Conservation (phyloP, 2,113 vertebrate genomes). For the Riparia riparia region DNA sequence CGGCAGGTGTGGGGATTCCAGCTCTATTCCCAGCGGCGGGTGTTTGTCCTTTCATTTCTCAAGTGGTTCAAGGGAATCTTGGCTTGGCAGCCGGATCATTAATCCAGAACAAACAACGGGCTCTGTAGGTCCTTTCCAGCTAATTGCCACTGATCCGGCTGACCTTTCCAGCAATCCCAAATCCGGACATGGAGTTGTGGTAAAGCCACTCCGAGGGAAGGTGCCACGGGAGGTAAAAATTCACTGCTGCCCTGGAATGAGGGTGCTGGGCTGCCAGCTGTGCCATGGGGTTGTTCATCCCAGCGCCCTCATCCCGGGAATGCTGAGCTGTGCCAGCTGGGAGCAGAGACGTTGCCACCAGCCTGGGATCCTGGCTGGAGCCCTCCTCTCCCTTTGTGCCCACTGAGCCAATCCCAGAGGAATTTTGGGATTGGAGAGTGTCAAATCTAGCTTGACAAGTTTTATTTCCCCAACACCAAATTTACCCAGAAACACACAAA, state of each 20-base stretch:
- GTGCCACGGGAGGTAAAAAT: not conserved
- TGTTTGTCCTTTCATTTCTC: constrained; percentile 37
- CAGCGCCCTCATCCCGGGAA: not conserved
- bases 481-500: not conserved
- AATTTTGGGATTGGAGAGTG: not conserved
- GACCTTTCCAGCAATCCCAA: constrained; percentile 52
- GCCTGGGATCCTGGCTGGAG: accelerated
- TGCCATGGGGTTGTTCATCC: not conserved
- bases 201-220: not conserved
- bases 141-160: constrained; percentile 51
- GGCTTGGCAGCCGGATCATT: not conserved
- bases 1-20: not conserved
- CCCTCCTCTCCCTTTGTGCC: not conserved
- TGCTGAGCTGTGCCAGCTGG: not conserved
- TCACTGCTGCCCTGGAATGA: not conserved
- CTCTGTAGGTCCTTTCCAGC: constrained; percentile 28
- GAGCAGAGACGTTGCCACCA: not conserved
- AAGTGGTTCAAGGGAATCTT: not conserved
- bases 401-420: not conserved
- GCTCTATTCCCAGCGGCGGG: not conserved
- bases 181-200: not conserved
- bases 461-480: not conserved
- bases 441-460: not conserved
- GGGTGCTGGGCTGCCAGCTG: not conserved
- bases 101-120: constrained; percentile 35